phyloP scores from a whole-genome alignment of 2,888 invertebrate species.

The Microplitis manilae region DNA sequence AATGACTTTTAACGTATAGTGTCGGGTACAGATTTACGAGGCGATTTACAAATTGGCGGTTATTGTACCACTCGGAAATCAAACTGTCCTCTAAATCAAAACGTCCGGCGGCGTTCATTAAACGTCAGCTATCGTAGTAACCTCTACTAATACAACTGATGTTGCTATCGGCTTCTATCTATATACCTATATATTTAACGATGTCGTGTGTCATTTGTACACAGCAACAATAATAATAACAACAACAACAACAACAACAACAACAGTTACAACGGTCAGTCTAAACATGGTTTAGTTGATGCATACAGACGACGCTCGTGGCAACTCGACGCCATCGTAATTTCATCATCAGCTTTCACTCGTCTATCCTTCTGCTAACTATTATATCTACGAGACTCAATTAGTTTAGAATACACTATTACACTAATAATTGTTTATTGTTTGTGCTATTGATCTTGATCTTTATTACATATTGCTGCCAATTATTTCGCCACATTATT shows the following conservation, averaged over 20 bases:
- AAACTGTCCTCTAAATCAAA: conserved; percentile 70
- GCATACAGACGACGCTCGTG: not conserved
- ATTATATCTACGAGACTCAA: not conserved
- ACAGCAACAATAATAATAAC: not conserved
- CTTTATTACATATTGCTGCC: not conserved
- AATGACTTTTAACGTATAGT: conserved; percentile 23
- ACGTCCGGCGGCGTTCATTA: conserved; percentile 68
- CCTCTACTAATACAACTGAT: conserved; percentile 5
- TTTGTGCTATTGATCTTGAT: not conserved
- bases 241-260: conserved; percentile 9
- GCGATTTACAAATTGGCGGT: conserved; percentile 72
- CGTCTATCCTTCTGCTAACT: not conserved
- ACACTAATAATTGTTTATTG: not conserved
- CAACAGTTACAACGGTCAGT: conserved; percentile 6
- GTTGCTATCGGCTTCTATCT: not conserved
- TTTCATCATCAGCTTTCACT: conserved; percentile 8
- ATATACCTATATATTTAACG: conserved; percentile 29
- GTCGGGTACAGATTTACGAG: conserved; percentile 65
- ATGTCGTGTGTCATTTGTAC: conserved; percentile 45
- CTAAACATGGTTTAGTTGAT: conserved; percentile 8
- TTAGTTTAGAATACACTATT: not conserved
- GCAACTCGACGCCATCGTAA: conserved; percentile 29
- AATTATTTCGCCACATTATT: not conserved
- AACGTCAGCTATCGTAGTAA: conserved; percentile 58
- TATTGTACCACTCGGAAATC: conserved; percentile 69